Percentiles rank a stretch among this genome's conserved stretches.
These are phyloP conservation scores for Nymphalis urticae DNA, from an alignment of 2,888 invertebrate genomes.

Conservation along the genomic window DNA sequence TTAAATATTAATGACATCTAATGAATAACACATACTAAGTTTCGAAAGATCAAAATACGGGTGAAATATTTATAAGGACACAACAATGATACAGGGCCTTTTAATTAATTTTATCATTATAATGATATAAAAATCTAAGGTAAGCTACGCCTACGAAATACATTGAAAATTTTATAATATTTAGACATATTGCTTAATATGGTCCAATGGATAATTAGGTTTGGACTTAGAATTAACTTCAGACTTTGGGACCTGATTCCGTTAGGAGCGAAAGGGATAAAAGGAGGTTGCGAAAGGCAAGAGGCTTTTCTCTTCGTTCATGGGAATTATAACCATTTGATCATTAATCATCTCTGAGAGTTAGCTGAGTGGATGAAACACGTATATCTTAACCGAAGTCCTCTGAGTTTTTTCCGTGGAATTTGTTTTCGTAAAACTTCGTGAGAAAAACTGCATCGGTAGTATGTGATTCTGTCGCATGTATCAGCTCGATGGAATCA, in stretches of 20 bases:
- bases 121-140: slow-evolving; percentile 69
- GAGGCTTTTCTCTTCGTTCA: slow-evolving; percentile 5
- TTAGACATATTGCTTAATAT: slow-evolving; percentile 77
- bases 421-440: too few relatives aligned
- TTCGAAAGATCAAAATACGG: slow-evolving; percentile 22
- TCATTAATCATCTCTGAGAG: neutral
- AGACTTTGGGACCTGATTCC: slow-evolving; percentile 46
- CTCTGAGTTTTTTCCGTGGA: too few relatives aligned
- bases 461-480: too few relatives aligned
- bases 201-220: slow-evolving; percentile 75
- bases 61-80: slow-evolving; percentile 48
- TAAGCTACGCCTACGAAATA: slow-evolving; percentile 73
- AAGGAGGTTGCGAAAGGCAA: slow-evolving; percentile 2
- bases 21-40: slow-evolving; percentile 16
- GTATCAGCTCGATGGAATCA: too few relatives aligned
- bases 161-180: slow-evolving; percentile 68
- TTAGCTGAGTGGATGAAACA: too few relatives aligned
- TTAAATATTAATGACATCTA: slow-evolving; percentile 10
- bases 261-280: too few relatives aligned
- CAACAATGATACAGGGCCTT: slow-evolving; percentile 44
- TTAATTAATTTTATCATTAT: slow-evolving; percentile 42
- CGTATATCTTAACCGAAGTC: too few relatives aligned
- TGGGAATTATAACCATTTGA: neutral
- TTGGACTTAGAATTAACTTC: slow-evolving; percentile 54
- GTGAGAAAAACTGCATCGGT: too few relatives aligned